Percentiles rank a stretch among this genome's conserved stretches.
Conservation (phyloP, 1,140 invertebrate genomes). For the Saccostrea echinata region DNA sequence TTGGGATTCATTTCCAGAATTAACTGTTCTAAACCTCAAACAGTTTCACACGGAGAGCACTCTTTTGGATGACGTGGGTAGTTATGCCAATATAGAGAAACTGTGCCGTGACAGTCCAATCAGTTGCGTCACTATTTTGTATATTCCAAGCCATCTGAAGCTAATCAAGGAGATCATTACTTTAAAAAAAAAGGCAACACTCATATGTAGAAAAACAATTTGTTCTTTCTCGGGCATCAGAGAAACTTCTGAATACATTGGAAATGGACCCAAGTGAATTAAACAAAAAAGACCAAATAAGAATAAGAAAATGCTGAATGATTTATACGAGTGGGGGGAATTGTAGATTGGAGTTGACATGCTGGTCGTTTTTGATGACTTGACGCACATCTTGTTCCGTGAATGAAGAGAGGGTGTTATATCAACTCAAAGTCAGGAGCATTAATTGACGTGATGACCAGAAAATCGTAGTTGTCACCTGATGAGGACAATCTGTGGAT, state of each 20-base stretch:
- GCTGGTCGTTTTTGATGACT: background rate
- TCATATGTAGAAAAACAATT: background rate
- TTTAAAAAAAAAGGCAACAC: background rate
- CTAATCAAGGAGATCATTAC: background rate
- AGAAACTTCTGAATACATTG: background rate
- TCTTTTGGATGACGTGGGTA: too few relatives aligned
- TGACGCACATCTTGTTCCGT: background rate
- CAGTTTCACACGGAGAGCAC: too few relatives aligned
- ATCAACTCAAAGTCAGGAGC: background rate
- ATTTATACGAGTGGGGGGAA: background rate
- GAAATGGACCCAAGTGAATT: background rate
- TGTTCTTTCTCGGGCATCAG: background rate
- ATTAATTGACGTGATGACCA: background rate
- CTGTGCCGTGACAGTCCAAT: too few relatives aligned
- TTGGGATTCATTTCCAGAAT: too few relatives aligned
- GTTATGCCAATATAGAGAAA: too few relatives aligned
- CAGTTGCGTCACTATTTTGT: too few relatives aligned
- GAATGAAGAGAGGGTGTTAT: background rate
- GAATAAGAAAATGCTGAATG: background rate
- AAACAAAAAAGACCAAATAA: background rate
- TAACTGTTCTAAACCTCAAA: too few relatives aligned
- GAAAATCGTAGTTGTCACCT: background rate
- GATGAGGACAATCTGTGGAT: constrained; percentile 1
- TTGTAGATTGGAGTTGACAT: background rate
- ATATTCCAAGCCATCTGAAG: background rate